Conservation (phyloP, 2,797 vertebrate genomes). For the Zonotrichia albicollis region DNA sequence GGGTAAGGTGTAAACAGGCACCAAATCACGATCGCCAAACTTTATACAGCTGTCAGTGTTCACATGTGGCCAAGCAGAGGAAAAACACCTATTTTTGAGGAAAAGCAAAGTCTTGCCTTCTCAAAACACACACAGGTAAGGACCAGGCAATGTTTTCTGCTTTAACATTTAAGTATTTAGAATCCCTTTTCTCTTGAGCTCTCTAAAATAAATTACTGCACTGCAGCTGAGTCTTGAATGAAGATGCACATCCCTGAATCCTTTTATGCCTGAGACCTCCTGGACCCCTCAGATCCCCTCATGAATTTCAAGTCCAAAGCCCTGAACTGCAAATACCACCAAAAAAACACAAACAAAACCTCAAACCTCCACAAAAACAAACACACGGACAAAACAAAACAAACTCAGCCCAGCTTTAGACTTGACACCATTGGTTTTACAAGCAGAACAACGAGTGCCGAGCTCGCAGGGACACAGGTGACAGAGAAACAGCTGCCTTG, state of each 20-base stretch:
- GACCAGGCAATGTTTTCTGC: not conserved
- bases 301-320: not conserved
- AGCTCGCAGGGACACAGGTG: not conserved
- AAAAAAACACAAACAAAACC: fast-evolving
- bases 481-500: not conserved
- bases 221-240: not conserved
- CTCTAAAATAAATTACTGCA: fast-evolving
- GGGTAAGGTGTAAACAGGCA: not conserved
- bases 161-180: not conserved
- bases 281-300: fast-evolving
- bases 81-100: not conserved
- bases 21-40: fast-evolving
- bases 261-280: not conserved
- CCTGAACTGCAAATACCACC: fast-evolving
- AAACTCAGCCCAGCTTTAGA: not conserved
- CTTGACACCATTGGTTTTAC: not conserved
- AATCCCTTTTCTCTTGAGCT: not conserved
- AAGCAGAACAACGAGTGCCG: fast-evolving
- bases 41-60: not conserved
- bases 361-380: not conserved
- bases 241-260: fast-evolving
- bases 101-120: not conserved
- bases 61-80: fast-evolving
- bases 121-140: not conserved
- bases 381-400: not conserved